A percentile compares a stretch with the other conserved stretches of the same genome.
These are phyloP conservation scores for Masticophis lateralis DNA, from an alignment of 2,797 vertebrate genomes.

Conservation along the genomic window DNA sequence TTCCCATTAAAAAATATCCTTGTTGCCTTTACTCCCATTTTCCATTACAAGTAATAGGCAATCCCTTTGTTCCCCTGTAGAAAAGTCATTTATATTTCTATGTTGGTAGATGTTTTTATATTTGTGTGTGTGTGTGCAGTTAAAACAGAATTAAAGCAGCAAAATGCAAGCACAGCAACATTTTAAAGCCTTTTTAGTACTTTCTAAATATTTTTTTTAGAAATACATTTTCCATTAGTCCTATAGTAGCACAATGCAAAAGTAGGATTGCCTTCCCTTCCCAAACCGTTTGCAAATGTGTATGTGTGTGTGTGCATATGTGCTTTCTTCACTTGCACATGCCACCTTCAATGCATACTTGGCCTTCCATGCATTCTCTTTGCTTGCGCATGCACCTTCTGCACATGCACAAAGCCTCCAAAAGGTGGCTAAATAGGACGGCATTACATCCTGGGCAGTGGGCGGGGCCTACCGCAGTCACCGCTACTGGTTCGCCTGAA, in stretches of 20 bases:
- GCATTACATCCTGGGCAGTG: no score
- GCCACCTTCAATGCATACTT: no score
- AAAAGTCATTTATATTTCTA: not conserved
- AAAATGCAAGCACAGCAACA: not conserved
- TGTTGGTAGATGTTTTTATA: not conserved
- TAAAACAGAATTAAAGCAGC: not conserved
- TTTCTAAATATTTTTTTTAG: not conserved
- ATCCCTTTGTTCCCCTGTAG: not conserved
- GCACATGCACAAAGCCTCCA: no score
- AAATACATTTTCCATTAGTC: not conserved
- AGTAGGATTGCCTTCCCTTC: no score
- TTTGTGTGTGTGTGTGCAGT: not conserved
- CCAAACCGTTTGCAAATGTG: no score
- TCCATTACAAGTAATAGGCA: not conserved
- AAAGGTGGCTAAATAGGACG: no score
- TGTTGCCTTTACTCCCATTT: not conserved
- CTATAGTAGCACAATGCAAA: not conserved
- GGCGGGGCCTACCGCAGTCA: no score
- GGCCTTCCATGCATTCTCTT: no score
- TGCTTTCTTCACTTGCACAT: no score
- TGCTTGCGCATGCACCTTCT: no score
- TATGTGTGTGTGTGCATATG: no score
- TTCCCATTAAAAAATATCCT: not conserved
- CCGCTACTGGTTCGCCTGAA: no score
- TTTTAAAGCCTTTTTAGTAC: not conserved